phyloP scores from a whole-genome alignment of 2,113 vertebrate genomes.

The Helogale parvula region DNA sequence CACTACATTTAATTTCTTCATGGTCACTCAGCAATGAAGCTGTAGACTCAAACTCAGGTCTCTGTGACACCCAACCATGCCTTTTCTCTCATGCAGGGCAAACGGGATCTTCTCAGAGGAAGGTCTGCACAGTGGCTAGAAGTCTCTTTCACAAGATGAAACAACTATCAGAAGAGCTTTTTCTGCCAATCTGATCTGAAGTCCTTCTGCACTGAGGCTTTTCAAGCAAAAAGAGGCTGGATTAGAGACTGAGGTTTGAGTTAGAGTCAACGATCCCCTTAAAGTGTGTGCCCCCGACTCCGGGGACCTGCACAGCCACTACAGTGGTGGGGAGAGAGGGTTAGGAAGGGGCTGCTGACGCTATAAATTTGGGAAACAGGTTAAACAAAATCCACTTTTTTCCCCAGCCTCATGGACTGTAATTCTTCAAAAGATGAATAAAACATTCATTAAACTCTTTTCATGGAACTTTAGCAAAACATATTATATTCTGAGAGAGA shows the following conservation, averaged over 20 bases:
- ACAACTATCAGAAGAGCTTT: neutral
- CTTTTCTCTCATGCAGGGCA: neutral
- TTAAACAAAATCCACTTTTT: neutral
- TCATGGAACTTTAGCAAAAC: neutral
- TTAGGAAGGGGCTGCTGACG: neutral
- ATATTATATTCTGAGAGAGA: neutral
- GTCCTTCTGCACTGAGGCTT: neutral
- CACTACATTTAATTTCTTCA: neutral
- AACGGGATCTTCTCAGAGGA: neutral
- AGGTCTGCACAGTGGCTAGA: neutral
- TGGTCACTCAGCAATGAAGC: neutral
- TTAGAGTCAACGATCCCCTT: neutral
- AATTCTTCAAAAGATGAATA: conserved; percentile 24
- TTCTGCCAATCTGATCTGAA: neutral
- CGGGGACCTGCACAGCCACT: neutral
- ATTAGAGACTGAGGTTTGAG: neutral
- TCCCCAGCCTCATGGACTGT: neutral
- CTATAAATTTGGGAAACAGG: neutral
- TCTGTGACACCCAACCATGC: neutral
- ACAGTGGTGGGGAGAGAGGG: neutral
- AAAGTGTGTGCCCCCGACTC: neutral
- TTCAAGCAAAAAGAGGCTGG: neutral
- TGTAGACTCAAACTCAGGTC: neutral
- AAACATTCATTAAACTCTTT: conserved; percentile 44
- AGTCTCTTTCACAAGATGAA: neutral